These are phyloP conservation scores for Pao palembangensis DNA, from an alignment of 2,113 vertebrate genomes.

Conservation along the genomic window DNA sequence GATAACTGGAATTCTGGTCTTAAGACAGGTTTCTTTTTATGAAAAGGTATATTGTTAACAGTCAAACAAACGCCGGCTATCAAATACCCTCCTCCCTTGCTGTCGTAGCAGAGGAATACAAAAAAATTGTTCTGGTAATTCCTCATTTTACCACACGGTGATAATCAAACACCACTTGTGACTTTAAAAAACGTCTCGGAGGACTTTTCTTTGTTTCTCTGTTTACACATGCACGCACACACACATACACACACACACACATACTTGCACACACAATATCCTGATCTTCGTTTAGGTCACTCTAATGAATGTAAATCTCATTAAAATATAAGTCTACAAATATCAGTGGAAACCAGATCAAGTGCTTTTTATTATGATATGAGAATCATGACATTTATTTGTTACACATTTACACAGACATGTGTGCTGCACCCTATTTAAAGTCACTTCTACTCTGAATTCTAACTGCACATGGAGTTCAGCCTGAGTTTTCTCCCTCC, in stretches of 20 bases:
- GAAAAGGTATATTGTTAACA: background rate
- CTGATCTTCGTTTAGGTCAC: conserved; percentile 16
- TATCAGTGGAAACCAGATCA: too few relatives aligned
- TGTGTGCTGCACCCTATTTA: background rate
- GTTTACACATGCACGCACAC: background rate
- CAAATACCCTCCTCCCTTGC: too few relatives aligned
- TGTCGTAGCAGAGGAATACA: too few relatives aligned
- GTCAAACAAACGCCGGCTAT: too few relatives aligned
- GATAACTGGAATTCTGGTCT: too few relatives aligned
- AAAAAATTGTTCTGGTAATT: conserved; percentile 4
- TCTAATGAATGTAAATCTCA: too few relatives aligned
- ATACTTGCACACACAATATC: conserved; percentile 1
- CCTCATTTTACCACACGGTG: conserved; percentile 50
- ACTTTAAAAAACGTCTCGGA: conserved; percentile 1
- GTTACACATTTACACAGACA: conserved; percentile 1
- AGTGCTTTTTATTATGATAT: too few relatives aligned
- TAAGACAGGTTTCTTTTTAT: too few relatives aligned
- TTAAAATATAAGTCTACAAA: too few relatives aligned
- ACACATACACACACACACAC: background rate
- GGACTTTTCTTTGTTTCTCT: conserved; percentile 45
- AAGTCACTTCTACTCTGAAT: background rate
- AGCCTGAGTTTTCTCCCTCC: conserved; percentile 4
- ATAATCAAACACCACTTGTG: conserved; percentile 24
- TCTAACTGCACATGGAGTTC: conserved; percentile 12
- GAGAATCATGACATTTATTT: conserved; percentile 7